These are phyloP conservation scores for Harpagifer antarcticus DNA, from an alignment of 2,797 vertebrate genomes.

Conservation along the genomic window DNA sequence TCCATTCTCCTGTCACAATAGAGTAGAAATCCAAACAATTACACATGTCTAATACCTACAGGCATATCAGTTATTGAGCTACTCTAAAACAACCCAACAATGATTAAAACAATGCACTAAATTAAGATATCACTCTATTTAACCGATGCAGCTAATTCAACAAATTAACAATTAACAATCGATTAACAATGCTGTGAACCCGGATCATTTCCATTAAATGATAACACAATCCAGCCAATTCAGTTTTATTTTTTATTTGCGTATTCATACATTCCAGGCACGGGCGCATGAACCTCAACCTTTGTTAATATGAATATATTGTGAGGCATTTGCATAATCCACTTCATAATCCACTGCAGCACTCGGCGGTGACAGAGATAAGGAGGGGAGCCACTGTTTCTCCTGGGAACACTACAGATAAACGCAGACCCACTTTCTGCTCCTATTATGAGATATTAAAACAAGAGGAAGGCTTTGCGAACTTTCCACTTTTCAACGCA, in stretches of 20 bases:
- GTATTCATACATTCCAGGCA: conserved; percentile 80
- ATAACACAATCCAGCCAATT: conserved; percentile 68
- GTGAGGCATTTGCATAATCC: conserved; percentile 83
- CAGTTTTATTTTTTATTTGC: conserved; percentile 42
- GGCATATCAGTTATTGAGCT: conserved; percentile 43
- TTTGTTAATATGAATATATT: conserved; percentile 85
- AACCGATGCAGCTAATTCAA: conserved; percentile 56
- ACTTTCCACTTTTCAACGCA: conserved; percentile 69
- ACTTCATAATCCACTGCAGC: conserved; percentile 80
- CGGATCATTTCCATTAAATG: conserved; percentile 70
- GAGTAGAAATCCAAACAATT: conserved; percentile 13
- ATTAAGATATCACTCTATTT: conserved; percentile 59
- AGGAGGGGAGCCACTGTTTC: conserved; percentile 82
- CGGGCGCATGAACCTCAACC: conserved; percentile 74
- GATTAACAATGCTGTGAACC: conserved; percentile 32
- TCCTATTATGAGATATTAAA: conserved; percentile 83
- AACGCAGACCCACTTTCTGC: conserved; percentile 75
- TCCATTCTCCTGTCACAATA: conserved; percentile 13
- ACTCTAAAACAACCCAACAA: conserved; percentile 8
- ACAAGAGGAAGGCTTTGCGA: conserved; percentile 68
- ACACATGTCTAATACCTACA: conserved; percentile 34
- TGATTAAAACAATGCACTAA: conserved; percentile 54
- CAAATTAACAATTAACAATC: conserved; percentile 71
- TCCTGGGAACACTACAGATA: conserved; percentile 84
- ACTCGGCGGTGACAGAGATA: conserved; percentile 81